These are phyloP conservation scores for Drosophila lini DNA, from an alignment of 1,140 invertebrate genomes.

Conservation along the genomic window DNA sequence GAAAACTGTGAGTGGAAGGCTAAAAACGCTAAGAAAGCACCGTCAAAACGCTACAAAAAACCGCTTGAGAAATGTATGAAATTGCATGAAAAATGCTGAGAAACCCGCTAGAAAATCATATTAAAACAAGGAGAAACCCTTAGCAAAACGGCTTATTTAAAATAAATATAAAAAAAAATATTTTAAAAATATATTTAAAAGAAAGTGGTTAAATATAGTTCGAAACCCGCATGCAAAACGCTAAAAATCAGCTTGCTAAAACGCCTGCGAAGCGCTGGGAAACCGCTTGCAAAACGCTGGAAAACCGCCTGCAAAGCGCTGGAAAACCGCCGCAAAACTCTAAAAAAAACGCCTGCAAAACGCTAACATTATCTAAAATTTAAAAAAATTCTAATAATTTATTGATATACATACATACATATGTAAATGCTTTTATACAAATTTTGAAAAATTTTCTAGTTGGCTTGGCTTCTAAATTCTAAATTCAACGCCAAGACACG, in stretches of 20 bases:
- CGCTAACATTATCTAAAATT: not conserved
- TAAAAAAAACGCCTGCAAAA: not conserved
- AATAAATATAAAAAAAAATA: too few species aligned
- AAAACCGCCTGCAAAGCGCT: not conserved
- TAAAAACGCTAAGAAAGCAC: not conserved
- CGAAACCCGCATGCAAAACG: not conserved
- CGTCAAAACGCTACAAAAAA: too few species aligned
- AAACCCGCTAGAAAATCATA: too few species aligned
- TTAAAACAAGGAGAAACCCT: too few species aligned
- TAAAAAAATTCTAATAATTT: not conserved
- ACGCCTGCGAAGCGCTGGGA: not conserved
- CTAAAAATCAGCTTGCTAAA: not conserved
- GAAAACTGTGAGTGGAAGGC: not conserved
- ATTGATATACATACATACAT: not conserved
- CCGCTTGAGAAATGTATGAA: too few species aligned
- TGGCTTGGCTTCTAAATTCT: conserved; percentile 15
- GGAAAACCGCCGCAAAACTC: too few species aligned
- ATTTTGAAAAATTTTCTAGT: not conserved
- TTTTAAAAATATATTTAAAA: too few species aligned
- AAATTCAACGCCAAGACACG: conserved; percentile 7
- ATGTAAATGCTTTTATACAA: not conserved
- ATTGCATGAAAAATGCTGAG: too few species aligned
- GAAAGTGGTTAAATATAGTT: too few species aligned
- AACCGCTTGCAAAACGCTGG: not conserved
- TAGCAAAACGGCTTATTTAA: too few species aligned